phyloP scores from a whole-genome alignment of 64 coral and sea anemone genomes.

The Pocillopora verrucosa region DNA sequence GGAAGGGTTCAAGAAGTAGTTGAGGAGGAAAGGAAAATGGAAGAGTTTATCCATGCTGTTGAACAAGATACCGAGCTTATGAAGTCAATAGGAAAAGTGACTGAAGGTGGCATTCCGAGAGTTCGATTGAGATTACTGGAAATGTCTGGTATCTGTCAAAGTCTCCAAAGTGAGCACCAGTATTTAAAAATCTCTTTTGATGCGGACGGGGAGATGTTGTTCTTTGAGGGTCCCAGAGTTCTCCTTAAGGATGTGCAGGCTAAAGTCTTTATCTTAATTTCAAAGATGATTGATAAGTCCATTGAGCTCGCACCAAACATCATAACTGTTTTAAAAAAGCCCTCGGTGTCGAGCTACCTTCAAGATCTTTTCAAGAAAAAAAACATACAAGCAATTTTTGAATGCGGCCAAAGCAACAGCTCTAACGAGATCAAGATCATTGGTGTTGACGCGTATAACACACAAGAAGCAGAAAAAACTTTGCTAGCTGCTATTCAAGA shows the following conservation, averaged over 20 bases:
- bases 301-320: conserved; percentile 35
- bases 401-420: not conserved
- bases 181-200: conserved; percentile 36
- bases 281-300: conserved; percentile 31
- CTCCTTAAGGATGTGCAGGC: conserved; percentile 35
- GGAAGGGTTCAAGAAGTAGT: not conserved
- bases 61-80: conserved; percentile 14
- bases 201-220: not conserved
- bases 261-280: conserved; percentile 35
- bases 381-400: conserved; percentile 23
- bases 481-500: conserved; percentile 32
- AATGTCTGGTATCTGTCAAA: conserved; percentile 18
- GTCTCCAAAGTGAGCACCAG: conserved; percentile 20
- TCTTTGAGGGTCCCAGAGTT: conserved; percentile 28
- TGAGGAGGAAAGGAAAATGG: not conserved
- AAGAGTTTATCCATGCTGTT: not conserved
- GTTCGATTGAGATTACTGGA: conserved; percentile 15
- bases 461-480: conserved; percentile 2
- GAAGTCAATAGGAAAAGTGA: not conserved
- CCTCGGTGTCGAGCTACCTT: not conserved
- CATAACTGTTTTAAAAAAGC: conserved; percentile 21
- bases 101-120: not conserved
- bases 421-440: conserved; percentile 13
- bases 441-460: not conserved
- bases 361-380: conserved; percentile 17